Conservation (phyloP, 2,797 vertebrate species). For the Parambassis ranga region DNA sequence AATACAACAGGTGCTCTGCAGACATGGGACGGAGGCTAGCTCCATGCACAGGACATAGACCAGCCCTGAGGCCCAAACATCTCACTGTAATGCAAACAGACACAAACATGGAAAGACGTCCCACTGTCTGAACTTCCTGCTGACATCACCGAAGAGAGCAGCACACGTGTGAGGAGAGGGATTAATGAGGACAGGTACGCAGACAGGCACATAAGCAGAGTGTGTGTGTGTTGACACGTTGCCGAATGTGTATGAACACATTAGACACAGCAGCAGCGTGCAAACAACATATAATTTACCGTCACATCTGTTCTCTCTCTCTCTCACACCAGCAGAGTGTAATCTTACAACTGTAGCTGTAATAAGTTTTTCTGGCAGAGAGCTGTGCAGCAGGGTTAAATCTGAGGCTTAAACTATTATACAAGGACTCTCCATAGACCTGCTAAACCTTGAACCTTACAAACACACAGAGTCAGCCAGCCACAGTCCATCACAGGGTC, state of each 20-base stretch:
- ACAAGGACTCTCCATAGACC: constrained; percentile 44
- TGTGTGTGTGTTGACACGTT: background rate
- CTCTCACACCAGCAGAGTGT: background rate
- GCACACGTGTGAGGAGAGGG: background rate
- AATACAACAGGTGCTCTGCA: too few relatives aligned
- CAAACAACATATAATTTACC: constrained; percentile 2
- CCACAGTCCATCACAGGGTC: constrained; percentile 64
- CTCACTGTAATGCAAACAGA: too few relatives aligned
- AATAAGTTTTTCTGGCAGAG: constrained; percentile 66
- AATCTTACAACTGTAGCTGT: constrained; percentile 53
- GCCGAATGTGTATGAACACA: background rate
- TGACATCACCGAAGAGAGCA: background rate
- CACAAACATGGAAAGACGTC: too few relatives aligned
- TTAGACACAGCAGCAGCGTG: background rate
- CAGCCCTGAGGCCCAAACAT: too few relatives aligned
- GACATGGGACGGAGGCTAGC: too few relatives aligned
- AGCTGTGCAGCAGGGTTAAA: constrained; percentile 55
- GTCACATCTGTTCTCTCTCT: constrained; percentile 13
- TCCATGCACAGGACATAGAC: too few relatives aligned
- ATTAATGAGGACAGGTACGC: constrained; percentile 5
- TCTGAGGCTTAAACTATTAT: constrained; percentile 55
- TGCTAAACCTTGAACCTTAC: constrained; percentile 47
- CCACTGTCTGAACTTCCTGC: too few relatives aligned
- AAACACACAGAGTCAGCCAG: constrained; percentile 2
- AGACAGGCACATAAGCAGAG: background rate